Percentiles rank a stretch among this genome's conserved stretches.
Conservation (phyloP, 2,113 vertebrate genomes). For the Tauraco erythrolophus region DNA sequence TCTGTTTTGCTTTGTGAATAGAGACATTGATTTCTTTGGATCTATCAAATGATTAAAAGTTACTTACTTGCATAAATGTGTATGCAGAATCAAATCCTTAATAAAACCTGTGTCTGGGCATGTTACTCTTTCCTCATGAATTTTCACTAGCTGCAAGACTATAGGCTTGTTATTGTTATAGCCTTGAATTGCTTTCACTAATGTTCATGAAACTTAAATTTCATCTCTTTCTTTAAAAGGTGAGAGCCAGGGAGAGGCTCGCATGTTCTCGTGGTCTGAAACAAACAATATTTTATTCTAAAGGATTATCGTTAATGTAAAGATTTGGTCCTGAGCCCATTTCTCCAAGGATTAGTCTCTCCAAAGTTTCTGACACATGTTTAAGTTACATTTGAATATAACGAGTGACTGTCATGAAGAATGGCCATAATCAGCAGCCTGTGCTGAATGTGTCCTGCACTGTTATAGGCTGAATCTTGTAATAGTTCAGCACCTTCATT, state of each 20-base stretch:
- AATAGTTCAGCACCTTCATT: not conserved
- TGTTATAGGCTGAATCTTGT: not conserved
- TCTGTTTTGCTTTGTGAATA: not conserved
- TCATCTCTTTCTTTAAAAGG: not conserved
- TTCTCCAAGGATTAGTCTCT: not conserved
- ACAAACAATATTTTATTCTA: not conserved
- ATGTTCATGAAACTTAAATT: constrained; percentile 4
- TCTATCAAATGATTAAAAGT: not conserved
- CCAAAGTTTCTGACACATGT: not conserved
- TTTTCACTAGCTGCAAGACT: not conserved
- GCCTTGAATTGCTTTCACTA: not conserved
- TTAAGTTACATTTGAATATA: constrained; percentile 6
- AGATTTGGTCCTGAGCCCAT: not conserved
- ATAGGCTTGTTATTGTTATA: not conserved
- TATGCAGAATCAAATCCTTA: not conserved
- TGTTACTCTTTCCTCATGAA: not conserved
- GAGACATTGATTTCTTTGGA: not conserved
- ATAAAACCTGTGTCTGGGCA: not conserved
- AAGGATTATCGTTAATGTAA: not conserved
- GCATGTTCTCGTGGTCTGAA: not conserved
- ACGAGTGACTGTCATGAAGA: not conserved
- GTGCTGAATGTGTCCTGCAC: not conserved
- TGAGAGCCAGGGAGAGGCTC: not conserved
- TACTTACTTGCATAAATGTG: not conserved
- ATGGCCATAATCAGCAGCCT: not conserved